phyloP scores from a whole-genome alignment of 1,140 invertebrate species.

The Maconellicoccus hirsutus region DNA sequence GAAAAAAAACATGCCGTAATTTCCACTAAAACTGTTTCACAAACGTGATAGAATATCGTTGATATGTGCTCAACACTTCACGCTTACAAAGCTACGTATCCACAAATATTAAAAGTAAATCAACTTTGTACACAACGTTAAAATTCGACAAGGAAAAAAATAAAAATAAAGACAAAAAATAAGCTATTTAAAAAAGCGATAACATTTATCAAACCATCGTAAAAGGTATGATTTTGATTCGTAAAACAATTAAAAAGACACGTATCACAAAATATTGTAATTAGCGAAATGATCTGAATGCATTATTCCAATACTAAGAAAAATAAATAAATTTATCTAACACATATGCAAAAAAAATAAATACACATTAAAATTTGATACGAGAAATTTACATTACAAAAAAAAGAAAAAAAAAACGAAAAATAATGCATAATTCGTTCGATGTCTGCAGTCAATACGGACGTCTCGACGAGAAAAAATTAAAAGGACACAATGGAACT shows the following conservation, averaged over 20 bases:
- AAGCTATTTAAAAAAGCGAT: not conserved
- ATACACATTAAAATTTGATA: slow-evolving; percentile 6
- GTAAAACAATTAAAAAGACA: not conserved
- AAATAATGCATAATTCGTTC: not conserved
- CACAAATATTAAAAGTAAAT: too few relatives aligned
- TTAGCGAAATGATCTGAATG: slow-evolving; percentile 3
- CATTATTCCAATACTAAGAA: not conserved
- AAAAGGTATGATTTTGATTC: not conserved
- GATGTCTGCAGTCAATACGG: not conserved
- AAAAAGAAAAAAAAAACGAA: not conserved
- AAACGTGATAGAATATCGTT: too few relatives aligned
- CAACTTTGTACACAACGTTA: too few relatives aligned
- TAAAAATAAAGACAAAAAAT: not conserved
- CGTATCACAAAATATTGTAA: slow-evolving; percentile 9
- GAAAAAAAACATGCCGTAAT: too few relatives aligned
- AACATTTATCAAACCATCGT: not conserved
- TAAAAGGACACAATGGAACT: not conserved
- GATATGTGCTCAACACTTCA: too few relatives aligned
- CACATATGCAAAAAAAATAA: not conserved
- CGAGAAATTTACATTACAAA: not conserved
- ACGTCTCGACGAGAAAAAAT: not conserved
- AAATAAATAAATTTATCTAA: not conserved
- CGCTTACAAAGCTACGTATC: too few relatives aligned
- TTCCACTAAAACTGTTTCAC: too few relatives aligned
- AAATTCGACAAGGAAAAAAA: not conserved